Conservation (phyloP, 2,888 invertebrate species). For the Drosophila mimica region DNA sequence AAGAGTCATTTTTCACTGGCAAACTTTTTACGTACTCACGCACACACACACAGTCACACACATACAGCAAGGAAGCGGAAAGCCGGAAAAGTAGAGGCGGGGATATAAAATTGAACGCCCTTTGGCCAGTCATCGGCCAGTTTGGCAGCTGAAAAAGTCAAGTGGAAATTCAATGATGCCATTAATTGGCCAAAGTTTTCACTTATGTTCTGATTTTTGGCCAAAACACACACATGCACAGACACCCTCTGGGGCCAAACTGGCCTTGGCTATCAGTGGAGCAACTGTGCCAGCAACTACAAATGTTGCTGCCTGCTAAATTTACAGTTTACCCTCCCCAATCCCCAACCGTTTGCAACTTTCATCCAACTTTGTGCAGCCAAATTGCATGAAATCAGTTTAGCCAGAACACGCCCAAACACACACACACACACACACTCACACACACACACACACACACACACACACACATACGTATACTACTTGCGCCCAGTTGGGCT, state of each 20-base stretch:
- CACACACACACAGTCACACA: conserved; percentile 17
- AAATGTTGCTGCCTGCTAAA: conserved; percentile 75
- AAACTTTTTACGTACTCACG: no score
- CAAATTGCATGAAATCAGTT: conserved; percentile 79
- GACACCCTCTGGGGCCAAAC: neutral
- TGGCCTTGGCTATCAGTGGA: conserved; percentile 58
- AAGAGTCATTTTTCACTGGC: conserved; percentile 74
- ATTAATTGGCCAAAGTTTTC: conserved; percentile 82
- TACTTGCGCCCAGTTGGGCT: conserved; percentile 30
- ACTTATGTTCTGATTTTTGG: conserved; percentile 80
- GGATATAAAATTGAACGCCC: conserved; percentile 80
- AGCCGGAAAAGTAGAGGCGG: conserved; percentile 1
- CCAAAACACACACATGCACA: conserved; percentile 28
- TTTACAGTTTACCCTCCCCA: conserved; percentile 60
- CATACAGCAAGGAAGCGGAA: conserved; percentile 8
- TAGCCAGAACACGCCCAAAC: conserved; percentile 63
- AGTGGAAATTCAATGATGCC: conserved; percentile 82
- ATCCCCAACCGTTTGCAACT: conserved; percentile 61
- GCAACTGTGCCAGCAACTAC: conserved; percentile 76
- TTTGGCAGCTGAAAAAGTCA: conserved; percentile 80
- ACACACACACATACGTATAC: neutral
- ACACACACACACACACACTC: neutral
- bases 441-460: conserved; percentile 5
- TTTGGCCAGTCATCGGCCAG: conserved; percentile 80
- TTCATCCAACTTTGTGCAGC: conserved; percentile 75